These are phyloP conservation scores for Chaenocephalus aceratus DNA, from an alignment of 2,113 vertebrate species.

Conservation along the genomic window DNA sequence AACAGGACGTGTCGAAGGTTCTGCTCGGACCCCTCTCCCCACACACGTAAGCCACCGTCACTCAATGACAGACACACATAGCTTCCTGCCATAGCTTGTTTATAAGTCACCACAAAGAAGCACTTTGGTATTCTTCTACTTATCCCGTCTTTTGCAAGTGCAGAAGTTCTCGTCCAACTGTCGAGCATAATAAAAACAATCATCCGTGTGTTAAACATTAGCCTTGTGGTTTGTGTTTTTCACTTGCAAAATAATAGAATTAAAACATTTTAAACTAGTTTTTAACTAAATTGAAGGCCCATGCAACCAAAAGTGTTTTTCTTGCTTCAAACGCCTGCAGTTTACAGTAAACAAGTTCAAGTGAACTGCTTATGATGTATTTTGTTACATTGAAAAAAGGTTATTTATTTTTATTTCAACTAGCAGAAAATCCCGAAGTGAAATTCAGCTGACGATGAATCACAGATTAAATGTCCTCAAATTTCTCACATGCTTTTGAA, in stretches of 20 bases:
- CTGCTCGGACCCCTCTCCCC: slow-evolving; percentile 94
- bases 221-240: background rate
- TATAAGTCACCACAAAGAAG: slow-evolving; percentile 4
- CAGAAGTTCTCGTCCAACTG: slow-evolving; percentile 30
- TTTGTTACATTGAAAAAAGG: background rate
- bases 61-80: background rate
- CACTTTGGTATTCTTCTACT: slow-evolving; percentile 54
- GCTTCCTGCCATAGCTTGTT: background rate
- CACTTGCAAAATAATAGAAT: background rate
- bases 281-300: background rate
- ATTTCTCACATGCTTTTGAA: slow-evolving; percentile 1
- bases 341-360: background rate
- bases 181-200: slow-evolving; percentile 18
- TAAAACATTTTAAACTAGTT: background rate
- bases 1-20: slow-evolving; percentile 97
- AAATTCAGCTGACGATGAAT: background rate
- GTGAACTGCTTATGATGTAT: background rate
- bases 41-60: slow-evolving; percentile 90
- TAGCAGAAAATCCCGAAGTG: background rate
- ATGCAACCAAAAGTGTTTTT: background rate
- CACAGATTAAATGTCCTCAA: background rate
- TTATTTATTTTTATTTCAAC: background rate
- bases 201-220: background rate
- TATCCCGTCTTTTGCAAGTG: slow-evolving; percentile 17
- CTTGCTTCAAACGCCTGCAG: background rate